phyloP scores from a whole-genome alignment of 1,140 invertebrate genomes.

The Metopolophium dirhodum region DNA sequence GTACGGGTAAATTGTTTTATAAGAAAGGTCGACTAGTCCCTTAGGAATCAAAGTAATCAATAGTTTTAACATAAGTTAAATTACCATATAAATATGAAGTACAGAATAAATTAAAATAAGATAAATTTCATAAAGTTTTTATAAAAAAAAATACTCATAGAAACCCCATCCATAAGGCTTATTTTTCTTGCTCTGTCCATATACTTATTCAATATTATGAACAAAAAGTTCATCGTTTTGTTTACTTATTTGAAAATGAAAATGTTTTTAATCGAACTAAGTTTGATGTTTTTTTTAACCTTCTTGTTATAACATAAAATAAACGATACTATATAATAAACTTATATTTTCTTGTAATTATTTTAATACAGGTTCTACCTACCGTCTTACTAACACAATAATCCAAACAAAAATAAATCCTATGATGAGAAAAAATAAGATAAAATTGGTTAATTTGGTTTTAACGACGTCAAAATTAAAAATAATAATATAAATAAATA shows the following conservation, averaged over 20 bases:
- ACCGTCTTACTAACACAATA: background rate
- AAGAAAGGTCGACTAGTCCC: background rate
- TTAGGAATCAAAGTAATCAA: constrained; percentile 6
- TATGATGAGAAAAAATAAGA: background rate
- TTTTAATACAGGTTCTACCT: background rate
- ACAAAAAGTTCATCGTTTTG: background rate
- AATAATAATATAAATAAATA: background rate
- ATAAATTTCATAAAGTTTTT: constrained; percentile 1
- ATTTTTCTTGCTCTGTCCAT: background rate
- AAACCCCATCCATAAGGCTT: background rate
- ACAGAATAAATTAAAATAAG: background rate
- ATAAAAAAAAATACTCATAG: background rate
- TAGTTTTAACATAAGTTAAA: background rate
- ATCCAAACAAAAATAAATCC: background rate
- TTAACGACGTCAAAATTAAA: background rate
- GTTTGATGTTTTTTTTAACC: constrained; percentile 13
- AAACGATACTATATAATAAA: constrained; percentile 1
- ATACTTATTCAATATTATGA: background rate
- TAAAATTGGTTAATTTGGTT: background rate
- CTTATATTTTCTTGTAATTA: background rate
- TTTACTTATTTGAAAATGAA: constrained; percentile 14
- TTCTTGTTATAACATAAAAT: constrained; percentile 37
- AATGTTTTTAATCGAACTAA: constrained; percentile 20
- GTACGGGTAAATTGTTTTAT: background rate
- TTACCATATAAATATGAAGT: background rate